A percentile compares a stretch with the other conserved stretches of the same genome.
Conservation (phyloP, 2,113 vertebrate species). For the Rhegmatorhina hoffmannsi region DNA sequence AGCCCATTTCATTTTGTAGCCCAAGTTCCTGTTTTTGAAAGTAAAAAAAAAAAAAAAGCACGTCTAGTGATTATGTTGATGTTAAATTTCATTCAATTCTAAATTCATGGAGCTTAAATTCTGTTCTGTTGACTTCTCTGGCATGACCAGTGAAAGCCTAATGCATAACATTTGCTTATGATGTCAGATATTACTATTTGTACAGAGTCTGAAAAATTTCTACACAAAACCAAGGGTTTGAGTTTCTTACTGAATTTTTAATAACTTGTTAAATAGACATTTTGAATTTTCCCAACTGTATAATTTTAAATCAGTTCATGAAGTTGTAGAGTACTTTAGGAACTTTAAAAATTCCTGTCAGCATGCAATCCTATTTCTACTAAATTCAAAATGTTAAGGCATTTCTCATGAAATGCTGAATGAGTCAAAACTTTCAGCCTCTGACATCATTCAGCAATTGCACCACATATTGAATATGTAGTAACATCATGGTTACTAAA, state of each 20-base stretch:
- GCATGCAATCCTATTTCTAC: background rate
- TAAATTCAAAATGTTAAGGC: background rate
- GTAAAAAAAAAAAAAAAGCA: background rate
- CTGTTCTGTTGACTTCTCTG: background rate
- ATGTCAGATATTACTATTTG: background rate
- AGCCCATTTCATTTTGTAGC: background rate
- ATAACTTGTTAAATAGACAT: background rate
- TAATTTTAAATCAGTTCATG: background rate
- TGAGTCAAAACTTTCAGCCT: background rate
- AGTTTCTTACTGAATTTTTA: background rate
- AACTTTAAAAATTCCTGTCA: background rate
- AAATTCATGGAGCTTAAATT: background rate
- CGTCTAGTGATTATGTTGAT: background rate
- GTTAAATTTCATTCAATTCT: background rate
- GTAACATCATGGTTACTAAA: background rate
- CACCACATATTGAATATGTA: background rate
- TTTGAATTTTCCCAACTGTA: background rate
- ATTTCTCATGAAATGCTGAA: background rate
- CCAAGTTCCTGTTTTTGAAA: background rate
- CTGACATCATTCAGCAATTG: background rate
- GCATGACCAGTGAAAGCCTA: background rate
- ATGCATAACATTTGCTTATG: background rate
- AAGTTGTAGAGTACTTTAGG: background rate
- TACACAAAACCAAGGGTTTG: background rate
- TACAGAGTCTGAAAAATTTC: background rate